phyloP scores from a whole-genome alignment of 2,888 invertebrate species.

The Aspidiotus rigidus region DNA sequence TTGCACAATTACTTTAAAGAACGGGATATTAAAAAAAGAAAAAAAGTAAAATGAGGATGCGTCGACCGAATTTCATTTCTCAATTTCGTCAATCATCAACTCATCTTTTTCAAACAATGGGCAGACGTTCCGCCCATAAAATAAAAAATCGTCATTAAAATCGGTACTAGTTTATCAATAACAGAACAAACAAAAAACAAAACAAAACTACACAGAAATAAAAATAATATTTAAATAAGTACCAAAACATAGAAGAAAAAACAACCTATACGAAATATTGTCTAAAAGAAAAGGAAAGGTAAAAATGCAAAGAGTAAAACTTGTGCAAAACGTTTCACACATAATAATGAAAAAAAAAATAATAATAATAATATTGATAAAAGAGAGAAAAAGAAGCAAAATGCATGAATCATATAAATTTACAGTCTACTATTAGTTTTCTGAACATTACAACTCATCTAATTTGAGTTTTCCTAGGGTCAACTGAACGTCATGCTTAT shows the following conservation, averaged over 20 bases:
- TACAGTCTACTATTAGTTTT: neutral
- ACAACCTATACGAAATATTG: neutral
- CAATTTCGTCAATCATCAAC: too few species aligned
- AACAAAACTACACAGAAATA: neutral
- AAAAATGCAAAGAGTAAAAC: too few species aligned
- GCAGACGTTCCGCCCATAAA: too few species aligned
- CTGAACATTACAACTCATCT: too few species aligned
- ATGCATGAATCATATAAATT: neutral
- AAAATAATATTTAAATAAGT: neutral
- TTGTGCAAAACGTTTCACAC: too few species aligned
- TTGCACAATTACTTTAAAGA: neutral
- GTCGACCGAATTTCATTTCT: too few species aligned
- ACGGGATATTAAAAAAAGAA: neutral
- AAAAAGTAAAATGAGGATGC: neutral
- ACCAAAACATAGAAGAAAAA: neutral
- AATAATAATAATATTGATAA: constrained; percentile 6
- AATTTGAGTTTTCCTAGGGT: neutral
- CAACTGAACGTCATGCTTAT: constrained; percentile 28
- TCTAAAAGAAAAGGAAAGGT: neutral
- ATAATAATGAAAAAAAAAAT: constrained; percentile 1
- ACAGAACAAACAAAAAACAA: too few species aligned
- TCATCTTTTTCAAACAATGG: too few species aligned
- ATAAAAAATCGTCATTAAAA: too few species aligned
- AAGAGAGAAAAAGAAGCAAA: neutral
- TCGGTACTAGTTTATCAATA: too few species aligned